Base-by-base conservation (phyloP, 2,797 vertebrate species). In the Macrochelys suwanniensis region DNA sequence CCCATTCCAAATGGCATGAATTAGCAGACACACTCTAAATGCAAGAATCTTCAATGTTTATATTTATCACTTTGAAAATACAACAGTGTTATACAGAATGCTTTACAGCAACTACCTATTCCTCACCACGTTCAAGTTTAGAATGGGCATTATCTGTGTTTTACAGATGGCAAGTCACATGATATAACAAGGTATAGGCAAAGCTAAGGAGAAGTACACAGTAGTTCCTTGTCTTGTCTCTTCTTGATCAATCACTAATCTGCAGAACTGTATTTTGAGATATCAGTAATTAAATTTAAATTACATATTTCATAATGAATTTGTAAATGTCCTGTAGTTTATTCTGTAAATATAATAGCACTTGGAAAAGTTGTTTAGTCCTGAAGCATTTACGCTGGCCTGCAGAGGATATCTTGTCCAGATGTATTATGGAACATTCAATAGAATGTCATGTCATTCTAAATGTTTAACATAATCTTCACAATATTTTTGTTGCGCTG, bases 181-280 rank as follows among this genome's bases (percentile, higher is more conserved):
- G 84, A 50, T 89, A 80, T 54, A 33, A 95, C 42, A 31, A 94
- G 84, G 79, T 81, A 80, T 92, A 93, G 89, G 17, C 65, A 80
- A 45, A 82, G 45, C 25, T 50, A 56, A 50, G 59, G 3, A 61
- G 54, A 47, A 92, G 90, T 28, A 95, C 76, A 57, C 50, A 82
- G 47, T 56, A 54, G 2, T 49, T 71, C 80, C n/a, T 79, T 45
- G 53, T 54, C 87, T 96, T n/a, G 78, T 11, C n/a, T 74, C 10
- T 74, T 74, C 68, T 74, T 74, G 1, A 10, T 42, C 37, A 5
- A 5, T 25, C 21, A 74, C 21, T 42, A 25, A 8, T 11, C 68
- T 45, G 37, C 68, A 74, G 23, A 74, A 25, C 21, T 81, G 26
- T 21, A 37, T 61, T 91, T 25, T 1, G n/a, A 93, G 68, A 92